Evolutionary conservation across 2,797 vertebrate species (phyloP).

Genomic region (Eptatretus atami): DNA sequence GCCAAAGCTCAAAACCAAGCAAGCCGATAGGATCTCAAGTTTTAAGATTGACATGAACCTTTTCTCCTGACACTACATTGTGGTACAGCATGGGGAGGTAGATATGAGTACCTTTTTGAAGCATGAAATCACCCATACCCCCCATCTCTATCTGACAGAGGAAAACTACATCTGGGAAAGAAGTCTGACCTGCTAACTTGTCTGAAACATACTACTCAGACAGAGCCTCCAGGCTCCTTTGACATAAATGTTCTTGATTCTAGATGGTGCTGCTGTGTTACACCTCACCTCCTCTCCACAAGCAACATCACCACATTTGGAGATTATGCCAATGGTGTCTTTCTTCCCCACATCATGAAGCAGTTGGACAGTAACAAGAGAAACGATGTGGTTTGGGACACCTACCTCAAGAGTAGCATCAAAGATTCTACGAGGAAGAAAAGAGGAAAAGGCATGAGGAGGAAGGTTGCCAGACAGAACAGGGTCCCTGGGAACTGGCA

Average conservation of each 20-base stretch:
- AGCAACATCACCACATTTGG: background rate
- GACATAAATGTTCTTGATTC: background rate
- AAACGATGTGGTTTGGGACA: conserved; percentile 1
- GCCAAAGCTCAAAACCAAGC: background rate
- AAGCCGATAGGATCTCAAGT: background rate
- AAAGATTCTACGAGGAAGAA: background rate
- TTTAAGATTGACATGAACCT: background rate
- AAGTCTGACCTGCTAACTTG: conserved; percentile 2
- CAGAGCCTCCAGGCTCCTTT: conserved; percentile 2
- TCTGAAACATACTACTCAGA: background rate
- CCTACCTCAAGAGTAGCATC: background rate
- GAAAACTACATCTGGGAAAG: background rate
- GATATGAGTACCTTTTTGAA: background rate
- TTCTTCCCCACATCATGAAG: conserved; percentile 2
- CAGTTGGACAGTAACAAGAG: background rate
- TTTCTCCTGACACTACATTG: background rate
- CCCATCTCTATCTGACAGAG: background rate
- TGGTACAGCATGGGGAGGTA: background rate
- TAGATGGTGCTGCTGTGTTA: background rate
- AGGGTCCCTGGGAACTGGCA: background rate
- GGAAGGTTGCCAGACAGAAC: conserved; percentile 1
- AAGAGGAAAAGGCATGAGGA: background rate
- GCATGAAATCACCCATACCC: conserved; percentile 4
- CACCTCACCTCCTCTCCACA: background rate
- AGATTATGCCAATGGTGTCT: background rate